A percentile compares a stretch with the other conserved stretches of the same genome.
phyloP scores from a whole-genome alignment of 2,888 invertebrate genomes.

The Cecidostiba fungosa region DNA sequence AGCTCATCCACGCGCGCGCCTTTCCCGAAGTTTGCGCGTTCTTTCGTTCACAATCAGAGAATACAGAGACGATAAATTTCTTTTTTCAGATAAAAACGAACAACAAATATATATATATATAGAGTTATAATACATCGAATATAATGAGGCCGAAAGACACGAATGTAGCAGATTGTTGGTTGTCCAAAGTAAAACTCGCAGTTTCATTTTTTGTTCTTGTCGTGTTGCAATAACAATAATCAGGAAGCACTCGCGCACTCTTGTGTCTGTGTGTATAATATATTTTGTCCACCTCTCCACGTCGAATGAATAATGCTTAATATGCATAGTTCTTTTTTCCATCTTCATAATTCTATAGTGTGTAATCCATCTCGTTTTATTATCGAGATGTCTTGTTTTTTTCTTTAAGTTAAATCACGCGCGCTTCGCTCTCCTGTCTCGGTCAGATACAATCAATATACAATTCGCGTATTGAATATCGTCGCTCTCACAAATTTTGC shows the following conservation, averaged over 20 bases:
- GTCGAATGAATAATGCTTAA: slow-evolving; percentile 48
- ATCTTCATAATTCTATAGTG: background rate
- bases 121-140: slow-evolving; percentile 9
- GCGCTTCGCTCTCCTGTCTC: background rate
- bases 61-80: background rate
- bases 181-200: background rate
- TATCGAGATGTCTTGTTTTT: slow-evolving; percentile 6
- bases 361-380: slow-evolving; percentile 10
- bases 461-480: slow-evolving; percentile 9
- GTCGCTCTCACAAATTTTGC: background rate
- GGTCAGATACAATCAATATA: slow-evolving; percentile 16
- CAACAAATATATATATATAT: background rate
- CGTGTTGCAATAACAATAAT: background rate
- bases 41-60: slow-evolving; percentile 28
- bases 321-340: slow-evolving; percentile 15
- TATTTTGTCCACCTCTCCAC: slow-evolving; percentile 53
- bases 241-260: slow-evolving; percentile 54
- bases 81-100: slow-evolving; percentile 20
- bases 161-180: slow-evolving; percentile 2
- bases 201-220: background rate
- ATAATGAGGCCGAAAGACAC: background rate
- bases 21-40: slow-evolving; percentile 25
- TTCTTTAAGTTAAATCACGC: background rate
- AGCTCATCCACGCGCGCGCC: slow-evolving; percentile 26
- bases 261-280: background rate